Evolutionary conservation across 2,888 invertebrate genomes (phyloP).

Genomic region (Drosophila parthenogenetica): DNA sequence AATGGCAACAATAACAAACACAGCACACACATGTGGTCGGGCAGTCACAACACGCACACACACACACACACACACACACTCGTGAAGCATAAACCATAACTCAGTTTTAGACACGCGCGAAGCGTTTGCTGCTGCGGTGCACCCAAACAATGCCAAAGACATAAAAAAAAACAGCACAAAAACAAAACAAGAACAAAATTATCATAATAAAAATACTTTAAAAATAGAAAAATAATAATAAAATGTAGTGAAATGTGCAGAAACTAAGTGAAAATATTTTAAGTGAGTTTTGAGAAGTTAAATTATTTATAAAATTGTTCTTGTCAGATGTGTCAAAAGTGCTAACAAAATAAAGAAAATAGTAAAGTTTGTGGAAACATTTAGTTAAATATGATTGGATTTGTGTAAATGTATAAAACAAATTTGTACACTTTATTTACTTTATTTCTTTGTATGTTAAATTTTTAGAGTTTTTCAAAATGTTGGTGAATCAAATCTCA

Average conservation of each 20-base stretch:
- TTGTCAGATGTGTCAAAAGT: no score
- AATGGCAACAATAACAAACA: constrained; percentile 56
- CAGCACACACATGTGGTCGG: constrained; percentile 33
- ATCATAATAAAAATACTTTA: constrained; percentile 9
- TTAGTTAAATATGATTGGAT: no score
- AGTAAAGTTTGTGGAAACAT: no score
- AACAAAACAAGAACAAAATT: constrained; percentile 2
- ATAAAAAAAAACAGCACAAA: background rate
- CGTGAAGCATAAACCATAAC: constrained; percentile 7
- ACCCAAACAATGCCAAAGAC: constrained; percentile 24
- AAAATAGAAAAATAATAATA: constrained; percentile 2
- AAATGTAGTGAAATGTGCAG: background rate
- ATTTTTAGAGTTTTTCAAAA: no score
- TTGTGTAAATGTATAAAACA: no score
- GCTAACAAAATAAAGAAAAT: no score
- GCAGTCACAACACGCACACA: constrained; percentile 31
- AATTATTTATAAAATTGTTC: no score
- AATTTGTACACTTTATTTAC: no score
- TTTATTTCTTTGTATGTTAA: no score
- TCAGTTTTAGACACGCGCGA: constrained; percentile 47
- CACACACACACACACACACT: constrained; percentile 11
- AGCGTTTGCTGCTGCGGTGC: constrained; percentile 41
- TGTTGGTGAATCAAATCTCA: no score
- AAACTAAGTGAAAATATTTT: no score
- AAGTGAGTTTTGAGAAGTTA: no score